Evolutionary conservation across 2,797 vertebrate species (phyloP), one percentile per base, ranked within the genome.

Genomic region (Anas bernieri): DNA sequence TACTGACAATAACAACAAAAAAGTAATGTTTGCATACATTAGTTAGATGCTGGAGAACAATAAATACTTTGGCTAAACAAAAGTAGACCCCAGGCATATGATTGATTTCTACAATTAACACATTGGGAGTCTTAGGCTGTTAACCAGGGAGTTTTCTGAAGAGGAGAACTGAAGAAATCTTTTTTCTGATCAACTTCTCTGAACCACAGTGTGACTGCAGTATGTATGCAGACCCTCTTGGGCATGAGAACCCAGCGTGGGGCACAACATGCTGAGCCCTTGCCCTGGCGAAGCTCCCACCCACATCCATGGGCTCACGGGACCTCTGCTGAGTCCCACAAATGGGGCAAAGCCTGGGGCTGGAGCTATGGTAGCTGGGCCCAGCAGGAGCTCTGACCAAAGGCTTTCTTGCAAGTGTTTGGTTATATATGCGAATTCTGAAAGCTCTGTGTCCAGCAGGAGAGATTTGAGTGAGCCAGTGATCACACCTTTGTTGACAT

Each of bases 181-280:
- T 7, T 52, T 73, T 84, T 79, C 72, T 87, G n/a, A 11, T 22
- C 8, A 6, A 1, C 18, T 43, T 26, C 59, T 86, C 48, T 39
- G n/a, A 48, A 56, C 15, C 20, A 37, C 22, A 56, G 16, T 4
- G 2, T 39, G 72, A 50, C 8, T 76, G 55, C 33, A 1, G 0
- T 2, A 1, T 31, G 54, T 20, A 11, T 73, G 30, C 31, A 55
- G 17, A 41, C 72, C 35, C 37, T 48, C 88, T 25, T 22, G 1
- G 1, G 41, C 9, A 4, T 0, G 0, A 77, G 58, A 12, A n/a
- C 41, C 39, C 26, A 64, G 74, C 8, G 45, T 31, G 73, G 13
- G 31, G 18, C 4, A 23, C 0, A 7, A 26, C 50, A 26, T 76
- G 52, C 80, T 33, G 75, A 83, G 7, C 5, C 30, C 35, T 83